A percentile compares a stretch with the other conserved stretches of the same genome.
Evolutionary conservation across 2,888 invertebrate species (phyloP).

Genomic region (Chymomyza fuscimana): DNA sequence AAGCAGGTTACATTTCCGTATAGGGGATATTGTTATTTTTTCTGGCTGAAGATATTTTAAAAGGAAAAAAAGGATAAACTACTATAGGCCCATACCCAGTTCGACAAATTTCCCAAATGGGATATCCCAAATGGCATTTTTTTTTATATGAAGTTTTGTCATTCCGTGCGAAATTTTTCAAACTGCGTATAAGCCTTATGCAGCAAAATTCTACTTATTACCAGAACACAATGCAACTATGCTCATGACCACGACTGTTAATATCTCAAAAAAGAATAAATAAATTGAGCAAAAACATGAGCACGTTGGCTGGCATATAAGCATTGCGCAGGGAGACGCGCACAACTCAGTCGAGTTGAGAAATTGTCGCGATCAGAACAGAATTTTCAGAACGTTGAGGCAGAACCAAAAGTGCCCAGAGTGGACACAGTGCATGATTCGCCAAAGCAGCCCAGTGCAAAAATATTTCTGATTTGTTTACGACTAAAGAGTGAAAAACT

Average conservation of each 20-base stretch:
- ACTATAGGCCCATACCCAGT: too few species aligned
- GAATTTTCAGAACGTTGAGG: slow-evolving; percentile 11
- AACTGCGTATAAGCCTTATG: too few species aligned
- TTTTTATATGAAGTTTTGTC: too few species aligned
- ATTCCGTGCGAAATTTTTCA: too few species aligned
- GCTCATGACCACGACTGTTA: not conserved
- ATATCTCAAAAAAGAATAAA: slow-evolving; percentile 50
- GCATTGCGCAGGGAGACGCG: slow-evolving; percentile 72
- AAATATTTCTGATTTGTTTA: slow-evolving; percentile 39
- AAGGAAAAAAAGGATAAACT: too few species aligned
- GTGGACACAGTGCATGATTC: slow-evolving; percentile 11
- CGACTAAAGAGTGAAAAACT: slow-evolving; percentile 15
- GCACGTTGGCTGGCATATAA: slow-evolving; percentile 68
- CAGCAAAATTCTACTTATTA: too few species aligned
- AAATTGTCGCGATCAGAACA: slow-evolving; percentile 71
- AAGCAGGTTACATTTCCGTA: too few species aligned
- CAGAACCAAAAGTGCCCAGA: slow-evolving; percentile 28
- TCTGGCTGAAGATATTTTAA: too few species aligned
- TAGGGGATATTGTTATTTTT: too few species aligned
- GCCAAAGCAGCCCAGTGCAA: slow-evolving; percentile 28
- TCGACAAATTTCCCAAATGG: too few species aligned
- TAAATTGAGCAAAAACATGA: slow-evolving; percentile 60
- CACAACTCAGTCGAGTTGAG: slow-evolving; percentile 75
- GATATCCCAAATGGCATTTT: too few species aligned
- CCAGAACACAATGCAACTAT: slow-evolving; percentile 15